Percentiles rank a stretch among this genome's conserved stretches.
Conservation (phyloP, 2,888 invertebrate genomes). For the Cryptus armator region DNA sequence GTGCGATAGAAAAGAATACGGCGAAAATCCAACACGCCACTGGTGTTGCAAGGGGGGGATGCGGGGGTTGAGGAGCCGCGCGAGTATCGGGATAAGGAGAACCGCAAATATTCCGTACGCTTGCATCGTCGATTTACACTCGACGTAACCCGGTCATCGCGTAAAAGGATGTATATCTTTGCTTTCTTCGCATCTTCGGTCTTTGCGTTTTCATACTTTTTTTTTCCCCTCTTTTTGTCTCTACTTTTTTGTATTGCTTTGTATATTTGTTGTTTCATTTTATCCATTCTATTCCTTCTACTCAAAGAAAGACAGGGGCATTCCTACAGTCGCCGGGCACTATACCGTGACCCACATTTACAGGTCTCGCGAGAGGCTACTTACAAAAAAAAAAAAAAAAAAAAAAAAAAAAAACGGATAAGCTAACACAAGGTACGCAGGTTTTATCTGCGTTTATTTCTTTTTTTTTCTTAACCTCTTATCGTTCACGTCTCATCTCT, state of each 20-base stretch:
- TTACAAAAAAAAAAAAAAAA: not conserved
- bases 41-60: not conserved
- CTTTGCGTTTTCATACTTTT: not conserved
- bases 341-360: slow-evolving; percentile 50
- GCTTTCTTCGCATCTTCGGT: not conserved
- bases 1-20: not conserved
- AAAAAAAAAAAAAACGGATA: not conserved
- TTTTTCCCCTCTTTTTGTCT: not conserved
- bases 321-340: slow-evolving; percentile 10
- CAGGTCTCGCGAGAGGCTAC: slow-evolving; percentile 11
- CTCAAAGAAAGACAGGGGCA: slow-evolving; percentile 1
- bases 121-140: slow-evolving; percentile 52
- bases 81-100: slow-evolving; percentile 35
- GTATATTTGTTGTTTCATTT: not conserved
- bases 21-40: not conserved
- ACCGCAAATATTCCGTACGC: slow-evolving; percentile 52
- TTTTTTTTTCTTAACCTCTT: slow-evolving; percentile 27
- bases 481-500: slow-evolving; percentile 24
- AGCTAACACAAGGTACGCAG: not conserved
- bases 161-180: slow-evolving; percentile 21
- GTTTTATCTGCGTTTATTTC: slow-evolving; percentile 1
- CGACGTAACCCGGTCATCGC: slow-evolving; percentile 56
- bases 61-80: not conserved
- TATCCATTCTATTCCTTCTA: slow-evolving; percentile 1
- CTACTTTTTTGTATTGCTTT: not conserved